Evolutionary conservation across 2,113 vertebrate genomes (phyloP).

Genomic region (Genyomyrus donnyi): DNA sequence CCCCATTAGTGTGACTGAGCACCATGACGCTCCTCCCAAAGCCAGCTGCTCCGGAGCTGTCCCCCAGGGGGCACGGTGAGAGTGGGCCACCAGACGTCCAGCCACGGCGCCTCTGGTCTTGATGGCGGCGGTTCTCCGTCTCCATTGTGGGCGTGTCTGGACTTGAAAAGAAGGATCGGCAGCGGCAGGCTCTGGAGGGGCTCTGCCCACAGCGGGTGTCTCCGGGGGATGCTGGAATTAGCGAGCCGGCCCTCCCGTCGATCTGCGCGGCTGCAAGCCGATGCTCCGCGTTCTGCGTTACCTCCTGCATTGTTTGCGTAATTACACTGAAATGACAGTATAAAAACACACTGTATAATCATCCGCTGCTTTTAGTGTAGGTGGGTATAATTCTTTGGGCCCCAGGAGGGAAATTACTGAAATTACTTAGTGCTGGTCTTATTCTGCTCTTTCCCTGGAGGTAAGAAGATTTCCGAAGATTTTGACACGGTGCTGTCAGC

Average conservation of each 20-base stretch:
- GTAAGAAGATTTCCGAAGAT: neutral
- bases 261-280: neutral
- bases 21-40: neutral
- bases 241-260: neutral
- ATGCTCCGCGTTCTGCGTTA: neutral
- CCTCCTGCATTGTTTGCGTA: neutral
- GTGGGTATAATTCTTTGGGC: neutral
- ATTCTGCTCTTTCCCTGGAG: neutral
- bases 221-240: neutral
- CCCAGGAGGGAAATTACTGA: neutral
- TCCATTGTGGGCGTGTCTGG: neutral
- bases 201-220: neutral
- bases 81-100: neutral
- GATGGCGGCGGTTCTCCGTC: neutral
- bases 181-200: neutral
- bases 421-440: neutral
- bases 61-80: neutral
- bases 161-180: neutral
- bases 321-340: conserved; percentile 5
- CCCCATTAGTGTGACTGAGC: neutral
- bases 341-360: conserved; percentile 3
- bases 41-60: neutral
- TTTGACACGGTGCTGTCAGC: neutral
- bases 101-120: neutral
- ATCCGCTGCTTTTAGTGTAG: conserved; percentile 8